These are phyloP conservation scores for Hemicentrotus pulcherrimus DNA, from an alignment of 35 echinoderm and acorn worm genomes.

Conservation along the genomic window DNA sequence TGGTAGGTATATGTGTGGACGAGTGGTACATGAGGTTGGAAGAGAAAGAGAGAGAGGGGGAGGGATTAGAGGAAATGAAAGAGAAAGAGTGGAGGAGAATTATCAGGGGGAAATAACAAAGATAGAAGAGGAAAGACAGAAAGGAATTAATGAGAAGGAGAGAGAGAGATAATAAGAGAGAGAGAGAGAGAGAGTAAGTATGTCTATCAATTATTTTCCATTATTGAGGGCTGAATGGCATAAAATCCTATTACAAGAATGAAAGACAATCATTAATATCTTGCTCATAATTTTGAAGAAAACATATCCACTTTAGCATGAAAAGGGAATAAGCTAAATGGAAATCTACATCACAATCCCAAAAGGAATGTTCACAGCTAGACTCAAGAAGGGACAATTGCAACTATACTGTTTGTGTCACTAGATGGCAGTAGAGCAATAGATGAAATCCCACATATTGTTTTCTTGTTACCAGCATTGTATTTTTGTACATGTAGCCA, in stretches of 20 bases:
- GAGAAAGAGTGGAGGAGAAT: neutral
- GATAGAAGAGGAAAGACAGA: neutral
- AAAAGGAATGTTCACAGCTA: neutral
- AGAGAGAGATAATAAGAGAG: neutral
- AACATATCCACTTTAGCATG: too few relatives aligned
- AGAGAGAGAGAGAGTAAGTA: neutral
- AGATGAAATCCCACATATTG: neutral
- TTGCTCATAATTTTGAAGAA: neutral
- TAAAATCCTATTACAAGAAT: neutral
- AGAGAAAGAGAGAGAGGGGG: neutral
- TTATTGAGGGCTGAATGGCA: neutral
- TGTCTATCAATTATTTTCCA: neutral
- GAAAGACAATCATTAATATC: neutral
- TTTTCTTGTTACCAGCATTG: neutral
- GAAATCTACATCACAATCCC: neutral
- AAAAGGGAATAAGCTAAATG: too few relatives aligned
- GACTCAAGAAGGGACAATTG: neutral
- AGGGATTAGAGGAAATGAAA: neutral
- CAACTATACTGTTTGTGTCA: neutral
- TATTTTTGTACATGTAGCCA: neutral
- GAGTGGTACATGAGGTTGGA: neutral
- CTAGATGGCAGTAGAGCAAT: neutral
- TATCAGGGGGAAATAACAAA: neutral
- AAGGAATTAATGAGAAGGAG: neutral
- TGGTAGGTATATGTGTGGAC: neutral